These are phyloP conservation scores for Labroides dimidiatus DNA, from an alignment of 2,797 vertebrate species.

Conservation along the genomic window DNA sequence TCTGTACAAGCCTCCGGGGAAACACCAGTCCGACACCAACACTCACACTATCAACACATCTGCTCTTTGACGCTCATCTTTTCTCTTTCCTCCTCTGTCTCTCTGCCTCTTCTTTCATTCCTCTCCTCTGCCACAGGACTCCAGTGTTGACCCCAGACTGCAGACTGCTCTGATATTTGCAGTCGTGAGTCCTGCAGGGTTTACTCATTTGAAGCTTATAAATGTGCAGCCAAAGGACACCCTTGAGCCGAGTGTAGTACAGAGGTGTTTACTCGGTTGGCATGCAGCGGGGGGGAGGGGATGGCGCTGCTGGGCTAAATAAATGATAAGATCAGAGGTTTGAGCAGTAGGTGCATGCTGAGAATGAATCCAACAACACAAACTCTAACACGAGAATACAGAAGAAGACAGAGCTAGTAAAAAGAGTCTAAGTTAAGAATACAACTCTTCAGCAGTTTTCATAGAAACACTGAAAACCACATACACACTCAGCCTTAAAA, in stretches of 20 bases:
- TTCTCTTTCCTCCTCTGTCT: not conserved
- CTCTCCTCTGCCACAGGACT: constrained; percentile 34
- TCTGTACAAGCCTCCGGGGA: constrained; percentile 42
- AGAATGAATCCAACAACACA: constrained; percentile 31
- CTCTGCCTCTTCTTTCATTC: constrained; percentile 19
- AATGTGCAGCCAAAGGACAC: constrained; percentile 59
- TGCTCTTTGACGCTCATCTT: constrained; percentile 26
- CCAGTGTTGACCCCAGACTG: constrained; percentile 41
- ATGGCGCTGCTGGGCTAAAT: constrained; percentile 42
- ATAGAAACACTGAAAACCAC: too few relatives aligned
- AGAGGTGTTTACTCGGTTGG: constrained; percentile 55
- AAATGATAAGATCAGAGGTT: constrained; percentile 55
- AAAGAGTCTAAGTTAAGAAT: not conserved
- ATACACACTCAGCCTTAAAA: too few relatives aligned
- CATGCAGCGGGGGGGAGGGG: constrained; percentile 12
- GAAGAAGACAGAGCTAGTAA: constrained; percentile 23
- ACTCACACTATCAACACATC: constrained; percentile 40
- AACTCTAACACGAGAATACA: constrained; percentile 12
- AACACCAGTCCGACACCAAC: constrained; percentile 33
- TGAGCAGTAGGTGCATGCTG: constrained; percentile 20
- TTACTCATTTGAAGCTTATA: constrained; percentile 61
- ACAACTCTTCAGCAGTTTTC: too few relatives aligned
- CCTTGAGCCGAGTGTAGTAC: constrained; percentile 57
- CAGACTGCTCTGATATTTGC: constrained; percentile 51
- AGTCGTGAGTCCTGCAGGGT: constrained; percentile 23